Base-by-base conservation (phyloP, 1,140 invertebrate species). In the Diprion similis region DNA sequence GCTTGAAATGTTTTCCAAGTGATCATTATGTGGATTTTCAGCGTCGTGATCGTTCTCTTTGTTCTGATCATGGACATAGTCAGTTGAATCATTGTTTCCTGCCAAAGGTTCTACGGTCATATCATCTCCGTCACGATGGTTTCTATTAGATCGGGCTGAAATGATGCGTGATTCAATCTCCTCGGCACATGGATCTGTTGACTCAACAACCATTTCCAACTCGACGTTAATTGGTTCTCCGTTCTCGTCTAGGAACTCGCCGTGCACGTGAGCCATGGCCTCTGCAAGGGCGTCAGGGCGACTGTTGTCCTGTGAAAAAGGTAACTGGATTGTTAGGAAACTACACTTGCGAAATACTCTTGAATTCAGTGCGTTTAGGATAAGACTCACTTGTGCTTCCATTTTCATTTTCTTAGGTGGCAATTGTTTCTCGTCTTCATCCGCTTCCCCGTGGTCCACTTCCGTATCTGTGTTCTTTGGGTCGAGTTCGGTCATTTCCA, bases 261-360 rank as follows among this genome's bases (percentile, higher is more conserved):
- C 78, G 48, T 88, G 81, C 51, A 86, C 83, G 13, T 87, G 78
- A 10, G 82, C 82, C 82, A 87, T 87, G 2, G 84, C 81, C 65
- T 82, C 76, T 17, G 83, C 81, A 24, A 87, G 75, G 70, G 80
- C 74, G 76, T 87, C 84, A 64, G 77, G 75, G 10, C 66, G 66
- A 46, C 71, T 74, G 13, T 71, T 45, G 46, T 78, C 71, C 81
- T 84, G 37, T 64, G 24, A 37, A 37, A 3, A 1, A 37, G 24
- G 24, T 37, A 66, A 68, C 71, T 72, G 24, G 66, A 69, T 73
- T 47, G 68, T 68, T 59, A 24, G 47, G 66, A 67, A 68, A 24
- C 24, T 11, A 64, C n/a, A 11, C 11, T 68, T 66, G 71, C 70
- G 15, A 67, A 47, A 65, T 47, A 69, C 71, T 15, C 13, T 37